Conservation (phyloP, 2,113 vertebrate species). For the Apeltes quadracus region DNA sequence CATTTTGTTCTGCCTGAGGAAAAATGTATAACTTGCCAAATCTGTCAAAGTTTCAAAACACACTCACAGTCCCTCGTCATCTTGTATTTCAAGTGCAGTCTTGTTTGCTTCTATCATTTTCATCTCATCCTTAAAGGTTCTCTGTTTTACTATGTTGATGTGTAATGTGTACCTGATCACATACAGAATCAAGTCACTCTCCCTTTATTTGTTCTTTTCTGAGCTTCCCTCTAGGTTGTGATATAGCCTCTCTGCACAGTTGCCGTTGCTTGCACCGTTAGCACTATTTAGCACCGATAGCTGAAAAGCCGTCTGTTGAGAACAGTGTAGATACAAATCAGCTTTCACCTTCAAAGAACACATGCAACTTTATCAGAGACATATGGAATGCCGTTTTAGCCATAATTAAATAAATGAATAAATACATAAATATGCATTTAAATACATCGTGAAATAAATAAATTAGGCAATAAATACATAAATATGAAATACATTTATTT, state of each 20-base stretch:
- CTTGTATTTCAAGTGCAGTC: slow-evolving; percentile 32
- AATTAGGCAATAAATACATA: too few species aligned
- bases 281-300: background rate
- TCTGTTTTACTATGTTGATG: background rate
- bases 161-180: background rate
- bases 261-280: background rate
- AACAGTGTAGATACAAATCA: background rate
- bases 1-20: slow-evolving; percentile 48
- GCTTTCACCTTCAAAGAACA: background rate
- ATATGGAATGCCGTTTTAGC: too few species aligned
- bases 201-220: background rate
- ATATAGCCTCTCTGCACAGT: too few species aligned
- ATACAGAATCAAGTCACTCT: background rate
- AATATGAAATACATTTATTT: too few species aligned
- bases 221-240: background rate
- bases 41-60: slow-evolving; percentile 41
- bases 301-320: background rate
- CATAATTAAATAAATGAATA: too few species aligned
- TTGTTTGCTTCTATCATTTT: slow-evolving; percentile 21
- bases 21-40: slow-evolving; percentile 54
- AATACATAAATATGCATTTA: too few species aligned
- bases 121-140: slow-evolving; percentile 13
- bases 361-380: slow-evolving; percentile 37
- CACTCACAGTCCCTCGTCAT: slow-evolving; percentile 14
- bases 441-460: too few species aligned